Evolutionary conservation across 2,888 invertebrate genomes (phyloP).

Genomic region (Metellina segmentata): DNA sequence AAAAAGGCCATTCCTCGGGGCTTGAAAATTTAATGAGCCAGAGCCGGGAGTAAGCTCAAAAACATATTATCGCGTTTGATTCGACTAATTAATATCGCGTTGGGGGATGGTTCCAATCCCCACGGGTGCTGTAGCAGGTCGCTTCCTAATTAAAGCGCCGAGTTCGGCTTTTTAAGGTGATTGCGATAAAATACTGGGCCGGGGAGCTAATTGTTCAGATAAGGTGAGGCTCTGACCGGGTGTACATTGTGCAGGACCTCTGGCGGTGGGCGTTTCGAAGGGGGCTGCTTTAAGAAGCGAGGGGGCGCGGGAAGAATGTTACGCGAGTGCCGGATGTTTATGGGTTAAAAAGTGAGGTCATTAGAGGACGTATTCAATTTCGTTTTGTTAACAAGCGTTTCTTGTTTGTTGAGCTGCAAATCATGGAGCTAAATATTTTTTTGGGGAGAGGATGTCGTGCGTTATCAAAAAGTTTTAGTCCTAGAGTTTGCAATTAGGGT

Average conservation of each 20-base stretch:
- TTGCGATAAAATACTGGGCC: neutral
- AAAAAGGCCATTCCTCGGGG: conserved; percentile 7
- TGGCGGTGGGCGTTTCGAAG: neutral
- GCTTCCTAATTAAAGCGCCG: conserved; percentile 33
- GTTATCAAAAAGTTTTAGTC: neutral
- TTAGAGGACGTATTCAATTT: neutral
- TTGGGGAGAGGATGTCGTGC: neutral
- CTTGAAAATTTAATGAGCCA: conserved; percentile 39
- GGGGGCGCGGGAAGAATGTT: neutral
- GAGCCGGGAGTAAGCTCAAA: conserved; percentile 1
- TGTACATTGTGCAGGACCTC: neutral
- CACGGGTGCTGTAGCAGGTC: neutral
- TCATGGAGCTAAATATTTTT: neutral
- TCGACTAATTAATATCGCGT: conserved; percentile 44
- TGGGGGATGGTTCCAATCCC: conserved; percentile 1
- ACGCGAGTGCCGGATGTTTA: neutral
- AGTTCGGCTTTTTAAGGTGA: conserved; percentile 34
- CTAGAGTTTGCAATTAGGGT: neutral
- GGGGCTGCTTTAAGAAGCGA: neutral
- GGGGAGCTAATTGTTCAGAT: conserved; percentile 45
- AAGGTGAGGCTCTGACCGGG: neutral
- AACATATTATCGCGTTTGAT: conserved; percentile 50
- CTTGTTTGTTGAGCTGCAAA: neutral
- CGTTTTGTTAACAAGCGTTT: neutral
- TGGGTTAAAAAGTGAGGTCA: neutral